Conservation (phyloP, 2,888 invertebrate species). For the Holacanthella duospinosa region DNA sequence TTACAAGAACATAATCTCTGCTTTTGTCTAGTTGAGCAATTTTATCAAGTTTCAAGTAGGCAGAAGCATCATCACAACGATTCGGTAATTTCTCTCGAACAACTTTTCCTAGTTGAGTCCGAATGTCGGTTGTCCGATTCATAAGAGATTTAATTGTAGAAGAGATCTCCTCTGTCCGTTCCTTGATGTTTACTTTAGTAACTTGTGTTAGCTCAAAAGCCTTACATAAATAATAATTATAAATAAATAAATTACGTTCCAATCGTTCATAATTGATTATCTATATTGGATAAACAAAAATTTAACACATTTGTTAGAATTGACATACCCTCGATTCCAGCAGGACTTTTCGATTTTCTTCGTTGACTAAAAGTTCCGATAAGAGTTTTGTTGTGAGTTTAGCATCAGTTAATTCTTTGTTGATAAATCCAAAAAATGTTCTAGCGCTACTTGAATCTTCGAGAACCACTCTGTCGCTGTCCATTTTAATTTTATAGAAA, state of each 20-base stretch:
- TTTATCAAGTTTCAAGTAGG: conserved; percentile 25
- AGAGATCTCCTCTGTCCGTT: neutral
- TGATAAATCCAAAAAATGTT: neutral
- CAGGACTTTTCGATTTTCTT: neutral
- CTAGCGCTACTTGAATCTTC: neutral
- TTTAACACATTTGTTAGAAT: neutral
- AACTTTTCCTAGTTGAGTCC: conserved; percentile 17
- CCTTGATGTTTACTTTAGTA: conserved; percentile 5
- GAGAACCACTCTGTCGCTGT: no score
- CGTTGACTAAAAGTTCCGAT: neutral
- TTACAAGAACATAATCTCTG: conserved; percentile 17
- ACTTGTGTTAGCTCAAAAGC: conserved; percentile 3
- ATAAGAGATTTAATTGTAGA: conserved; percentile 5
- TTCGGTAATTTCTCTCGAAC: conserved; percentile 30
- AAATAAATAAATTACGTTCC: no score
- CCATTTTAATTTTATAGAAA: no score
- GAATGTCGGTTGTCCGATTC: conserved; percentile 11
- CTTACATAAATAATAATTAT: no score
- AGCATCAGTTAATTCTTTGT: neutral
- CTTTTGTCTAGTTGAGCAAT: conserved; percentile 25
- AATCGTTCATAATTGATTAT: no score
- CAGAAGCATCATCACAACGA: conserved; percentile 21
- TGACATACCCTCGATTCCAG: neutral
- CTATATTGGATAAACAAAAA: no score
- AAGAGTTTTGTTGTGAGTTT: neutral